phyloP scores from a whole-genome alignment of 2,113 vertebrate genomes.

The Neotoma lepida region DNA sequence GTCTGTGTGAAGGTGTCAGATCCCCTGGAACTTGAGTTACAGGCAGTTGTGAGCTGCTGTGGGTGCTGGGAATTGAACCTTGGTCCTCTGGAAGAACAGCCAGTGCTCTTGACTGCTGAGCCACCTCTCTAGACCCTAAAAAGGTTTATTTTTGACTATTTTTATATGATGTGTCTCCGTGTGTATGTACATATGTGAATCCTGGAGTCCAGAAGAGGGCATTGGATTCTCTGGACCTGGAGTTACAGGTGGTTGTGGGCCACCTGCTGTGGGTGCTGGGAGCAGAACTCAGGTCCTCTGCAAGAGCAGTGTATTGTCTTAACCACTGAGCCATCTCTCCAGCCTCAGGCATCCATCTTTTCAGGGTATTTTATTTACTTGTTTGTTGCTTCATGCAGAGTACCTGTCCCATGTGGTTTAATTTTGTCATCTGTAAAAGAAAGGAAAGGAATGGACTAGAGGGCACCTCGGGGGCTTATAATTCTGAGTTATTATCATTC shows the following conservation, averaged over 20 bases:
- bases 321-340: not conserved
- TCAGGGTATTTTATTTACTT: not conserved
- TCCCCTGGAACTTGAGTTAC: not conserved
- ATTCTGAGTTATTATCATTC: not conserved
- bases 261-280: not conserved
- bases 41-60: not conserved
- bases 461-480: not conserved
- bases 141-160: not conserved
- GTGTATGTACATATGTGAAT: not conserved
- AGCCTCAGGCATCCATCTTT: not conserved
- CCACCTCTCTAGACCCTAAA: not conserved
- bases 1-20: not conserved
- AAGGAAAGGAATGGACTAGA: not conserved
- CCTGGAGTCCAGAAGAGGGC: not conserved
- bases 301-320: not conserved
- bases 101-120: not conserved
- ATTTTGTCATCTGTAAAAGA: not conserved
- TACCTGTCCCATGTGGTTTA: not conserved
- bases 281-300: not conserved
- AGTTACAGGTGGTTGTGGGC: not conserved
- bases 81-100: not conserved
- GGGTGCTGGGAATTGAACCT: not conserved
- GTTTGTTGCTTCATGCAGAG: not conserved
- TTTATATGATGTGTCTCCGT: not conserved
- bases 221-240: not conserved